Evolutionary conservation across 2,113 vertebrate species (phyloP), one percentile per base, ranked within the genome.

Genomic region (Melanotaenia duboulayi): DNA sequence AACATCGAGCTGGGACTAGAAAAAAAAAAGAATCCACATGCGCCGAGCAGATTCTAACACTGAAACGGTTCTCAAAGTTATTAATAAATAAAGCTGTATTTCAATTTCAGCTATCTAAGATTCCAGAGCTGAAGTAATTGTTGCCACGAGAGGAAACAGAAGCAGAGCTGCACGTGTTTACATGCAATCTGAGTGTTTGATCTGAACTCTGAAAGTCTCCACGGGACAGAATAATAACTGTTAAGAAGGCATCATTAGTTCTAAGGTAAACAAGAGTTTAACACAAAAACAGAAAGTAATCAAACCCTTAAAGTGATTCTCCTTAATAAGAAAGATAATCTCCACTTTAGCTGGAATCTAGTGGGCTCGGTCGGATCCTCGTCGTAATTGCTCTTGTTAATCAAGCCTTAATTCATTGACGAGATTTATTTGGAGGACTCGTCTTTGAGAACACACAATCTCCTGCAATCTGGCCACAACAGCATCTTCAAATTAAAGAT

Each of bases 351-450:
- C 81, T 49, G n/a, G 69, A 80, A 67, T 79, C 84, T 87, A 78
- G 56, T 72, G 76, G 75, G 88, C 87, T 88, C 74, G 73, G 83
- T 23, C 28, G 59, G 65, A 81, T 79, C 76, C 71, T 72, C 61
- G 1, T 25, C 77, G 82, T 92, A 92, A 92, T 91, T 91, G 83
- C 88, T 89, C 86, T 73, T 76, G 87, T 93, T 92, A 92, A 93
- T 94, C 93, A 84, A 23, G 88, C 79, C 76, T 90, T 91, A 90
- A 91, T 91, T 92, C 89, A 87, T 89, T 92, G 89, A 92, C 82
- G 16, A 86, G 88, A 90, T 90, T 88, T 58, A 87, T 89, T 87
- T 80, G 44, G 76, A 85, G 51, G 72, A 74, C 70, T 89, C 28
- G 54, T 69, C 63, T 80, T 84, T 63, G 78, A 89, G 14, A 84